Base-by-base conservation (phyloP, 2,113 vertebrate species). In the Scomber colias region DNA sequence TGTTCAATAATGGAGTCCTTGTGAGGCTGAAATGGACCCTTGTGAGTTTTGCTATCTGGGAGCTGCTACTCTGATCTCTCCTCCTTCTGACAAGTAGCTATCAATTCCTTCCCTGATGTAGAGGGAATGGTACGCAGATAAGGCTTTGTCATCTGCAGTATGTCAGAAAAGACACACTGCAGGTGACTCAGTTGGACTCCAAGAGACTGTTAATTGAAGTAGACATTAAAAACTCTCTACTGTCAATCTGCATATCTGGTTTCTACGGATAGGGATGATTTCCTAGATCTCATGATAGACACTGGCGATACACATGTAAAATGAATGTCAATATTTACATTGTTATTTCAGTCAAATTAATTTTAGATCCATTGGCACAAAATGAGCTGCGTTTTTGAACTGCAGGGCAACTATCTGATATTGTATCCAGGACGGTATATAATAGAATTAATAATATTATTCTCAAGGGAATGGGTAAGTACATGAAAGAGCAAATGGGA, bases 41-140 rank as follows among this genome's bases (percentile, higher is more conserved):
- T 83, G 92, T 82, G 90, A 92, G 82, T 89, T 87, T 82, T 24
- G 14, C 79, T 90, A 86, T 84, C 61, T 51, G 78, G 81, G 89
- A 89, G 85, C 82, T 84, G 17, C 14, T 80, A 49, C 55, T 83
- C 83, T 92, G 92, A 95, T 94, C 93, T 93, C 75, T 86, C 73
- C 79, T 81, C 82, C 84, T 93, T 75, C 83, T 93, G 91, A 94
- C 92, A 93, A 91, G 91, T 81, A 91, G 87, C 85, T 86, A 85
- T 92, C 89, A 83, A 90, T 92, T 82, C 87, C 71, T 83, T 90
- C 78, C 84, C 81, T 83, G 87, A 91, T 82, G 85, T 79, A 83
- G 82, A 79, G 74, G 74, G 82, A 90, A 90, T 44, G 63, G 79
- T 75, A 46, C 30, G 13, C 71, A 68, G 84, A 86, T 89, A 86